phyloP scores from a whole-genome alignment of 2,797 vertebrate species.

The Cephalopachus bancanus region DNA sequence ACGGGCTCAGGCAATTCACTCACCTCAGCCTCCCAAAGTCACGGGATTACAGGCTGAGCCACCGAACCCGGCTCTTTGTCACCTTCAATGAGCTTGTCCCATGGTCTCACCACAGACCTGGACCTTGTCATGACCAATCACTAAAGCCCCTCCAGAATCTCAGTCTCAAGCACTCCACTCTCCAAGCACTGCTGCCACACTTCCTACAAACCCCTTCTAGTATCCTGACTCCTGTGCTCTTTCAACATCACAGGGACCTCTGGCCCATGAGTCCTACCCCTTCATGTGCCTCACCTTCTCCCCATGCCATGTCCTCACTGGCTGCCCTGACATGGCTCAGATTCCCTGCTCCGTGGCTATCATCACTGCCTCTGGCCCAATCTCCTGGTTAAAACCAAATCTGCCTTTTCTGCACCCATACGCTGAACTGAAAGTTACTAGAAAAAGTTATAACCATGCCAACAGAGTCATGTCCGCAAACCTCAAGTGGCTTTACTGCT shows the following conservation, averaged over 20 bases:
- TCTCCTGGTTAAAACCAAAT: background rate
- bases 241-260: background rate
- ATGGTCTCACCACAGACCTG: background rate
- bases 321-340: background rate
- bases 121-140: background rate
- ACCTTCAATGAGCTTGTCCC: background rate
- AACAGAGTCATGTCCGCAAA: fast-evolving
- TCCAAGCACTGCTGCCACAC: background rate
- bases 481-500: background rate
- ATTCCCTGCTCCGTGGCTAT: background rate
- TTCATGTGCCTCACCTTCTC: background rate
- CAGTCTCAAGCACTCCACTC: background rate
- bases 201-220: background rate
- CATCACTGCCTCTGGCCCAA: background rate
- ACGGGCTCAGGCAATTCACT: too few species aligned
- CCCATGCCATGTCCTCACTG: background rate
- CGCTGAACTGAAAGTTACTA: background rate
- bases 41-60: too few species aligned
- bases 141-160: background rate
- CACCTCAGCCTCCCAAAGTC: too few species aligned
- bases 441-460: background rate
- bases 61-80: background rate
- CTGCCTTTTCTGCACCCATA: background rate
- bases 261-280: background rate
- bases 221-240: background rate